These are phyloP conservation scores for Corythornis madagascariensis DNA, from an alignment of 2,113 vertebrate species.

Conservation along the genomic window DNA sequence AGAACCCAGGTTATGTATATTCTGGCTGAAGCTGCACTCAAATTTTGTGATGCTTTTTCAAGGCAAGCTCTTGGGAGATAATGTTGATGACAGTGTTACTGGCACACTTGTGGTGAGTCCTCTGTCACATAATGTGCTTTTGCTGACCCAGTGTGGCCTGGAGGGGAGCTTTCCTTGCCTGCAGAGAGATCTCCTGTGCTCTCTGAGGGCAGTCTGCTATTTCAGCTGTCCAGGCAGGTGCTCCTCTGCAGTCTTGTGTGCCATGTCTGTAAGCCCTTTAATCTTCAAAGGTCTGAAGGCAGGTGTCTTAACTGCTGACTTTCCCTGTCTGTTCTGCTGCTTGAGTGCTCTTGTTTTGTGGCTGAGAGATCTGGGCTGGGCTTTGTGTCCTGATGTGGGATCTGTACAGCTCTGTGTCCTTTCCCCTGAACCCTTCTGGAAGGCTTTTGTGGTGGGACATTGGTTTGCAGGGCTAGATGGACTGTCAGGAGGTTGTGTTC, in stretches of 20 bases:
- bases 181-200: neutral
- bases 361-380: neutral
- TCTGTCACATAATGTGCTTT: neutral
- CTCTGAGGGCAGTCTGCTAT: neutral
- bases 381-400: rapidly evolving
- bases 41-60: neutral
- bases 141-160: neutral
- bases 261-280: neutral
- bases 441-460: neutral
- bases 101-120: neutral
- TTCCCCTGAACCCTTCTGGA: neutral
- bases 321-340: neutral
- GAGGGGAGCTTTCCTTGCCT: neutral
- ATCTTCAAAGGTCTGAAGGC: neutral
- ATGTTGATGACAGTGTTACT: neutral
- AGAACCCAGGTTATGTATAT: neutral
- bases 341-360: neutral
- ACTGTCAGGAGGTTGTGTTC: neutral
- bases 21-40: neutral
- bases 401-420: neutral
- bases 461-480: neutral
- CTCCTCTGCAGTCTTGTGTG: neutral
- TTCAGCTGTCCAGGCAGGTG: neutral
- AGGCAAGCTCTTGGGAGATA: neutral
- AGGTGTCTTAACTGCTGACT: rapidly evolving